A percentile compares a stretch with the other conserved stretches of the same genome.
phyloP scores from a whole-genome alignment of 2,113 vertebrate species.

The Tupaia chinensis region DNA sequence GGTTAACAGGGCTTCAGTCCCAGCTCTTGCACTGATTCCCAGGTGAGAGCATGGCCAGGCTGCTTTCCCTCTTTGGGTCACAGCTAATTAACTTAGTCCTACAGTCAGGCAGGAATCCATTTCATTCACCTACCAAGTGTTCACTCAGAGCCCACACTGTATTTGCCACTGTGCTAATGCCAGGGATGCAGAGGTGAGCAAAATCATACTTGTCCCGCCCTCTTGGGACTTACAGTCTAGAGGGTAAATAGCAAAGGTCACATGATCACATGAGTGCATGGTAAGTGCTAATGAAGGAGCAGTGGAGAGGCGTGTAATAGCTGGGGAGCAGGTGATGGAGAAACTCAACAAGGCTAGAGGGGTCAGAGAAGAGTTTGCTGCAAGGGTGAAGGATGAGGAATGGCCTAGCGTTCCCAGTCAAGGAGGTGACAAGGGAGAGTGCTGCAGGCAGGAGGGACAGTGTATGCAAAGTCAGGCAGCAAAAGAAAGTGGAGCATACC shows the following conservation, averaged over 20 bases:
- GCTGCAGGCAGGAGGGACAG: too few species aligned
- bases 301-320: accelerated
- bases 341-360: background rate
- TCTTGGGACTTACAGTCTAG: background rate
- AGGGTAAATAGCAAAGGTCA: background rate
- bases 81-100: background rate
- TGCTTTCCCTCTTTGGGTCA: background rate
- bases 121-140: background rate
- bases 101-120: background rate
- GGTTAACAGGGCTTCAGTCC: background rate
- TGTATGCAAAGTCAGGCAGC: background rate
- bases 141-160: background rate
- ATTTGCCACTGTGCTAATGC: too few species aligned
- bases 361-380: background rate
- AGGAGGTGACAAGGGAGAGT: background rate
- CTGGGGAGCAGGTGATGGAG: background rate
- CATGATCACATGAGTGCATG: background rate
- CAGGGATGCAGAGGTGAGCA: background rate
- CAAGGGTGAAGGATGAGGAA: background rate
- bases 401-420: background rate
- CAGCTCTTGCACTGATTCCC: background rate
- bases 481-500: background rate
- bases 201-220: background rate
- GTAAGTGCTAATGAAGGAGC: background rate
- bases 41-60: background rate